Percentiles rank a stretch among this genome's conserved stretches.
Conservation (phyloP, 2,888 invertebrate genomes). For the Megaustenia siamemsis region DNA sequence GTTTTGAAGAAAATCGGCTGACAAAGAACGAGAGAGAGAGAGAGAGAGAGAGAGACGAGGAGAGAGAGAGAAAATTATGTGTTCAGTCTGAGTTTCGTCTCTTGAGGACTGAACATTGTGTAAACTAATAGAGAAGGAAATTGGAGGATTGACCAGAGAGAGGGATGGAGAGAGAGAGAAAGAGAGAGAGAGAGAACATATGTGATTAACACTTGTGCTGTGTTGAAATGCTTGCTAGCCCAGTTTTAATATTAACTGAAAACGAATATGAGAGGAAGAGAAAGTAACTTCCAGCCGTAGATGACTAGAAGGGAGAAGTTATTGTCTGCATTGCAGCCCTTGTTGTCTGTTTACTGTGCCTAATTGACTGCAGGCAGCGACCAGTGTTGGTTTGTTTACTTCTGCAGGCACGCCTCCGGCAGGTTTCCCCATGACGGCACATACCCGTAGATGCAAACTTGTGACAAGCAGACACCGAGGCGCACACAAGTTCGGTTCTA, state of each 20-base stretch:
- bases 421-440: constrained; percentile 30
- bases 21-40: neutral
- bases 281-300: neutral
- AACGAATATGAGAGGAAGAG: neutral
- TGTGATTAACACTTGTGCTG: neutral
- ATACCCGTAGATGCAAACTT: constrained; percentile 58
- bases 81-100: too few species aligned
- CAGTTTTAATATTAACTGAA: neutral
- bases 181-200: too few species aligned
- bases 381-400: neutral
- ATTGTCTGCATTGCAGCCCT: neutral
- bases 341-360: neutral
- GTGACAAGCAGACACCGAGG: constrained; percentile 31
- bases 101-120: too few species aligned
- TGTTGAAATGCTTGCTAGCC: neutral
- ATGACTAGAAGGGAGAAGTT: neutral
- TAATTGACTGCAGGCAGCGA: neutral
- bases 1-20: neutral
- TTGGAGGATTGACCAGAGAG: too few species aligned
- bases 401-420: constrained; percentile 3
- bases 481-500: constrained; percentile 59
- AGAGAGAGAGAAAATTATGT: neutral
- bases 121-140: too few species aligned
- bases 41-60: neutral
- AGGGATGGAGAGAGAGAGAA: too few species aligned